Percentiles rank a stretch among this genome's conserved stretches.
Conservation (phyloP, 2,113 vertebrate genomes). For the Gasterosteus nipponicus region DNA sequence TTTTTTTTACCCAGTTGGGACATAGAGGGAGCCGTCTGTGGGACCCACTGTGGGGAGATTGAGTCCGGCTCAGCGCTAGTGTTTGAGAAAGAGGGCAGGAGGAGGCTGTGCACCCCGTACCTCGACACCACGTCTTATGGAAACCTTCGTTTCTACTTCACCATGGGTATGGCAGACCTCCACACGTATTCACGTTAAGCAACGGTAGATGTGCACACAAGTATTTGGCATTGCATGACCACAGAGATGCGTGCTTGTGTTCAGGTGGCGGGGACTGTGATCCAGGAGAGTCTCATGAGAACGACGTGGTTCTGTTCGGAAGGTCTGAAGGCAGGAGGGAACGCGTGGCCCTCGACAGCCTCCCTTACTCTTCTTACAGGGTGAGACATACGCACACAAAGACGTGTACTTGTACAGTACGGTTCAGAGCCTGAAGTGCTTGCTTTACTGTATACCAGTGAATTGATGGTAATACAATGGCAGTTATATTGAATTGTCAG, state of each 20-base stretch:
- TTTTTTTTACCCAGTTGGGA: constrained; percentile 86
- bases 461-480: background rate
- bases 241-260: constrained; percentile 20
- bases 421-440: background rate
- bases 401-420: background rate
- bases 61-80: constrained; percentile 91
- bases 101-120: constrained; percentile 92
- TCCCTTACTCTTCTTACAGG: constrained; percentile 93
- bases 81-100: constrained; percentile 90
- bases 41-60: constrained; percentile 91
- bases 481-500: background rate
- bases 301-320: constrained; percentile 89
- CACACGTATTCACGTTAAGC: background rate
- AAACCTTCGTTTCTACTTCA: constrained; percentile 94
- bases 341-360: constrained; percentile 85
- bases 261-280: constrained; percentile 90
- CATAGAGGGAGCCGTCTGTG: constrained; percentile 86
- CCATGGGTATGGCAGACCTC: constrained; percentile 85
- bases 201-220: background rate
- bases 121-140: constrained; percentile 93
- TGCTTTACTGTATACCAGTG: background rate
- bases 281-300: constrained; percentile 92
- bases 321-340: constrained; percentile 89
- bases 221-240: background rate
- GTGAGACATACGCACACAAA: constrained; percentile 72